Evolutionary conservation across 2,888 invertebrate genomes (phyloP), one percentile per base, ranked within the genome.

Genomic region (Volucella zonaria): DNA sequence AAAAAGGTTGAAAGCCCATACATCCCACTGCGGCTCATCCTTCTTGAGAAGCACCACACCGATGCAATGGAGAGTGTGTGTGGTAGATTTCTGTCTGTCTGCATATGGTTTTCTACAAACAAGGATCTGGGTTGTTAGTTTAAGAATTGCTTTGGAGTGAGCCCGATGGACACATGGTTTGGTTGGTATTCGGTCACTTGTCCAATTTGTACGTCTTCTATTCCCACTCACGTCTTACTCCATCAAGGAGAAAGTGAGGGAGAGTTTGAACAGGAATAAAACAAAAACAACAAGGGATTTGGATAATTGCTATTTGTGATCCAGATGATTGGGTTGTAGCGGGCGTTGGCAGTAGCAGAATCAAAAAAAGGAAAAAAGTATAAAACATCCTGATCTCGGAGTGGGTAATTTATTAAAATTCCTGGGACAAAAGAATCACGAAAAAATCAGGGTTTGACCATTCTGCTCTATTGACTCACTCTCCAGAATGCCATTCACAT

Each of bases 321-420:
- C 86, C 86, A 86, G 86, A 86, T 86, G 86, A 86, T 86, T 82
- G 81, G 81, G 82, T 78, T 82, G 70, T 66, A 81, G 77, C 77
- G 47, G 66, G 64, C 40, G 56, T 67, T 81, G 62, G 31, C 8
- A 64, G n/a, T 40, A 42, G 45, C 40, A 15, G 15, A 59, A 42
- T 45, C 47, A 18, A 11, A 58, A 43, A 40, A 56, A 43, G 31
- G 59, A 66, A 18, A 64, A 59, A 75, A 73, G 18, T 78, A 14
- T 15, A 54, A 71, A 56, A 61, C 40, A 76, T 70, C 68, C 66
- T 49, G 14, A 18, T 8, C 51, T 2, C 10, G 73, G 82, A 49
- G 18, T 85, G 74, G 66, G 77, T 68, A 71, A 86, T 87, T 87
- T 88, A 87, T 88, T 87, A 82, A 88, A 88, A 88, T 88, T 87